Evolutionary conservation across 2,888 invertebrate species (phyloP).

Genomic region (Acleris literana): DNA sequence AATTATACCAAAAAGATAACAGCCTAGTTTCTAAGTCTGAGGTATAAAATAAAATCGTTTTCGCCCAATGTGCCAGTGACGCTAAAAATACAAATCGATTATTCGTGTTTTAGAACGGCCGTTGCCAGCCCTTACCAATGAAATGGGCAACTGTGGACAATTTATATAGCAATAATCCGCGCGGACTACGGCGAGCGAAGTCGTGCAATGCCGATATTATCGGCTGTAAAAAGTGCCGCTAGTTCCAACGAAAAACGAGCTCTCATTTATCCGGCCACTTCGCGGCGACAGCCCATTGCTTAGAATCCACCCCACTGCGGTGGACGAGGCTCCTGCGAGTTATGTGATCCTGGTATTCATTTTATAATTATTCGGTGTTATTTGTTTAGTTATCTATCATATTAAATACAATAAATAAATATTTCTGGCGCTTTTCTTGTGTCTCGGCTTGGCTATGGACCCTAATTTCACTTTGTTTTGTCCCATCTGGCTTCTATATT

Average conservation of each 20-base stretch:
- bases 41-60: no score
- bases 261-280: conserved; percentile 80
- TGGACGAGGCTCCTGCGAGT: conserved; percentile 7
- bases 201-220: conserved; percentile 72
- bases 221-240: conserved; percentile 71
- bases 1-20: no score
- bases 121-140: conserved; percentile 67
- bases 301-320: conserved; percentile 37
- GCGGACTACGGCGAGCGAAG: conserved; percentile 67
- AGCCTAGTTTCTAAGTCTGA: no score
- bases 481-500: no score
- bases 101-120: no score
- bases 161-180: conserved; percentile 83
- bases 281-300: conserved; percentile 65
- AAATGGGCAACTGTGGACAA: conserved; percentile 79
- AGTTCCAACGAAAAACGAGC: conserved; percentile 81
- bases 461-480: no score
- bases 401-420: no score
- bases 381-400: no score
- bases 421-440: no score
- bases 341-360: conserved; percentile 20
- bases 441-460: no score
- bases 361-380: background rate
- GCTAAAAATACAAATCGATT: no score
- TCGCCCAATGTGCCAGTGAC: no score